phyloP scores from a whole-genome alignment of 1,140 invertebrate genomes.

The Heliconius congener region DNA sequence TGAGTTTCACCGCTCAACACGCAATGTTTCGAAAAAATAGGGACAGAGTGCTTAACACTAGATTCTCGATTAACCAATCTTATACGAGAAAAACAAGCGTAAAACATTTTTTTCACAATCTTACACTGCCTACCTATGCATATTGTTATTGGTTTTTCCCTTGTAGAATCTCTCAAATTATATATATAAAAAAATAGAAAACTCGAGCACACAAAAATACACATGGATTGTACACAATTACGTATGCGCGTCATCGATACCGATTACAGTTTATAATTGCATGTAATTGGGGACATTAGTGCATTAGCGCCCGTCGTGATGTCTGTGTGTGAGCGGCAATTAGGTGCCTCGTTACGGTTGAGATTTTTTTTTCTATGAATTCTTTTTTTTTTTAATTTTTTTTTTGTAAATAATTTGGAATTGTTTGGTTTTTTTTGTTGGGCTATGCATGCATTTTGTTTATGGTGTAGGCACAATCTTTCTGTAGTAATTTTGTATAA shows the following conservation, averaged over 20 bases:
- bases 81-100: no score
- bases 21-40: no score
- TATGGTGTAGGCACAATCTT: no score
- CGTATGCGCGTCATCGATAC: slow-evolving; percentile 37
- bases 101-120: no score
- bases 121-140: no score
- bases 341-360: slow-evolving; percentile 17
- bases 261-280: slow-evolving; percentile 49
- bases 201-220: not conserved
- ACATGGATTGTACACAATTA: not conserved
- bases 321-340: slow-evolving; percentile 20
- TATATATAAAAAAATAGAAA: no score
- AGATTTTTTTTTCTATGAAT: not conserved
- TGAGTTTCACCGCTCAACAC: no score
- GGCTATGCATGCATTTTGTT: not conserved
- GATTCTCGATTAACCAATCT: no score
- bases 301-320: slow-evolving; percentile 27
- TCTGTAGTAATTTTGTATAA: no score
- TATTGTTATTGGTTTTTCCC: not conserved
- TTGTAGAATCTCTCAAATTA: not conserved
- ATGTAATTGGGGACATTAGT: slow-evolving; percentile 41
- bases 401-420: not conserved
- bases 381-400: not conserved
- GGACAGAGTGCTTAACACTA: no score
- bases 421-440: not conserved